A percentile compares a stretch with the other conserved stretches of the same genome.
Evolutionary conservation across 1,140 invertebrate genomes (phyloP).

Genomic region (Maconellicoccus hirsutus): DNA sequence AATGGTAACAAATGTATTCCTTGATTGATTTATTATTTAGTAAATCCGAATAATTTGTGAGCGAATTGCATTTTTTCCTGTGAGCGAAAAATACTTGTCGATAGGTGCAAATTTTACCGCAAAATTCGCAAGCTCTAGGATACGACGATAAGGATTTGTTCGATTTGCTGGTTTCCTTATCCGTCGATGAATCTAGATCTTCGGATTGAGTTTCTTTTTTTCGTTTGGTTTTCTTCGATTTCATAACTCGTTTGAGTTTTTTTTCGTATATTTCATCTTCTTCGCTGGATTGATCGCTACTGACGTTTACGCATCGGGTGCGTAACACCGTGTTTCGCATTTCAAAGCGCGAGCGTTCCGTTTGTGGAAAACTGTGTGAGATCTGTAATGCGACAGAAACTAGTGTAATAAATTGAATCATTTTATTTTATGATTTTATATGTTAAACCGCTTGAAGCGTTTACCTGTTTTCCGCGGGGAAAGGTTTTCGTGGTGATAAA

Average conservation of each 20-base stretch:
- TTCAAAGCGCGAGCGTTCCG: too few species aligned
- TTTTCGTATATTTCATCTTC: not conserved
- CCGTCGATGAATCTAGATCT: not conserved
- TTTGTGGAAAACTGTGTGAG: too few species aligned
- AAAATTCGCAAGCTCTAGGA: not conserved
- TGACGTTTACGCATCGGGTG: not conserved
- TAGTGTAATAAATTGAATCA: too few species aligned
- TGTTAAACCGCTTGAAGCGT: too few species aligned
- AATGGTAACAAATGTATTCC: slow-evolving; percentile 10
- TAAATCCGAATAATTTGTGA: not conserved
- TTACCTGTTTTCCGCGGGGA: too few species aligned
- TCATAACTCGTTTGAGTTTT: not conserved
- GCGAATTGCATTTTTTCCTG: not conserved
- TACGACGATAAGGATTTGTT: not conserved
- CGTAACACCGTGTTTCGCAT: not conserved
- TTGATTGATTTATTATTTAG: not conserved
- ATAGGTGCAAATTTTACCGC: not conserved
- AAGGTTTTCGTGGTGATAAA: too few species aligned
- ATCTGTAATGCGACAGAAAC: too few species aligned
- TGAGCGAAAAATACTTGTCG: slow-evolving; percentile 3
- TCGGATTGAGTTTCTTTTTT: not conserved
- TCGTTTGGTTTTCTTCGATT: not conserved
- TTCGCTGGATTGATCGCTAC: not conserved
- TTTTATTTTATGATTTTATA: too few species aligned
- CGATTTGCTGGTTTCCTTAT: not conserved